Conservation (phyloP, 2,888 invertebrate genomes). For the Ophion slaviceki region DNA sequence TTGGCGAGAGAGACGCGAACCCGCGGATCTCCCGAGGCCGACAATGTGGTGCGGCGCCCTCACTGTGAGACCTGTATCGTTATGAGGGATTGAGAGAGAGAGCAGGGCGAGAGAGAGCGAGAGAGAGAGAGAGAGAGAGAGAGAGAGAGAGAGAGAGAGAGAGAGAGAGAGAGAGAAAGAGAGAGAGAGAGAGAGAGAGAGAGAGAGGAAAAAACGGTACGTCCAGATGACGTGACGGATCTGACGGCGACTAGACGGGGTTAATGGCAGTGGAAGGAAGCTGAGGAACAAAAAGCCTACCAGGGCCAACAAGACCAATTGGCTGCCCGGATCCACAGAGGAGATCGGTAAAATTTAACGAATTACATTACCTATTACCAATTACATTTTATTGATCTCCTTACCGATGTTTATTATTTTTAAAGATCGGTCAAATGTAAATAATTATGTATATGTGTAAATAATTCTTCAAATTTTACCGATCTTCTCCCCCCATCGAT, state of each 20-base stretch:
- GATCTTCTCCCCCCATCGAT: too few relatives aligned
- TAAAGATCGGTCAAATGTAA: too few relatives aligned
- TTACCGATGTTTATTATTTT: too few relatives aligned
- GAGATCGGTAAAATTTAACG: too few relatives aligned
- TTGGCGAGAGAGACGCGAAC: not conserved
- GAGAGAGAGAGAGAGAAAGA: constrained; percentile 46
- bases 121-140: constrained; percentile 45
- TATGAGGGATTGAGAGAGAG: constrained; percentile 7
- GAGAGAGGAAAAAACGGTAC: constrained; percentile 41
- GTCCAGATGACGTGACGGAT: constrained; percentile 15
- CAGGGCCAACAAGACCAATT: constrained; percentile 27
- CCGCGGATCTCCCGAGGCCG: not conserved
- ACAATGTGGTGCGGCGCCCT: constrained; percentile 30
- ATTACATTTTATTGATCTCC: too few relatives aligned
- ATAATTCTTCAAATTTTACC: too few relatives aligned
- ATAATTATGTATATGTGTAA: too few relatives aligned
- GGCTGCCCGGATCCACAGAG: too few relatives aligned
- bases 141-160: not conserved
- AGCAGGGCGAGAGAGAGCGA: not conserved
- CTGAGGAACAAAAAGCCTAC: constrained; percentile 1
- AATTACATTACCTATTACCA: too few relatives aligned
- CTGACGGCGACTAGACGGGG: not conserved
- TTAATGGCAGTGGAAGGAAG: constrained; percentile 32
- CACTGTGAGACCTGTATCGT: constrained; percentile 14
- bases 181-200: constrained; percentile 49